Conservation (phyloP, 2,797 vertebrate species). For the Pteronotus mesoamericanus region DNA sequence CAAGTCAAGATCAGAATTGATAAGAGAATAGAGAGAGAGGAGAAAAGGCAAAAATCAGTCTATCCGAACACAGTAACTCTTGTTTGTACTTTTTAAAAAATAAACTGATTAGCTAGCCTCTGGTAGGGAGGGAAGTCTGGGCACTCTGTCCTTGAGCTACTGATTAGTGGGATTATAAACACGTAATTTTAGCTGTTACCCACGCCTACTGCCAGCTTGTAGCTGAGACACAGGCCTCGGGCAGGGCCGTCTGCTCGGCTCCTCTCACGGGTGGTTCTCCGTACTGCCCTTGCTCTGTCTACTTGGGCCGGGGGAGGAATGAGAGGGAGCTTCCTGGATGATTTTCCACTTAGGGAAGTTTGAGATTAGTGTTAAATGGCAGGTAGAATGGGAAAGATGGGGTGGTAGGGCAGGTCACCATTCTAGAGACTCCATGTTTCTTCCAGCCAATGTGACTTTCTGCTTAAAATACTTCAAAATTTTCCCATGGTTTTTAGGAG, state of each 20-base stretch:
- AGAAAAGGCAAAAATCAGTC: background rate
- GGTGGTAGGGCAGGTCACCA: background rate
- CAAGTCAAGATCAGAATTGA: background rate
- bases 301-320: too few species aligned
- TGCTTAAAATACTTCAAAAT: background rate
- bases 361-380: background rate
- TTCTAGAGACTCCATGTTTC: background rate
- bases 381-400: background rate
- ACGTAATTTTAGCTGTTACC: background rate
- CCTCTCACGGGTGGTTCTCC: background rate
- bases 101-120: constrained; percentile 3
- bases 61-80: background rate
- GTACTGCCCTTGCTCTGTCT: background rate
- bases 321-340: background rate
- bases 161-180: background rate
- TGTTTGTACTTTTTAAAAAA: background rate
- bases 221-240: background rate
- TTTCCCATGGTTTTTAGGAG: background rate
- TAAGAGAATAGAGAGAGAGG: background rate
- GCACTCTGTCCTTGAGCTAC: background rate
- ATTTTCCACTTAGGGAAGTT: background rate
- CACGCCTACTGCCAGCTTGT: background rate
- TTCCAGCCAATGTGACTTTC: background rate
- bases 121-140: background rate
- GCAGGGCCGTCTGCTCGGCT: background rate